These are phyloP conservation scores for Siphlonurus alternatus DNA, from an alignment of 2,888 invertebrate genomes.

Conservation along the genomic window DNA sequence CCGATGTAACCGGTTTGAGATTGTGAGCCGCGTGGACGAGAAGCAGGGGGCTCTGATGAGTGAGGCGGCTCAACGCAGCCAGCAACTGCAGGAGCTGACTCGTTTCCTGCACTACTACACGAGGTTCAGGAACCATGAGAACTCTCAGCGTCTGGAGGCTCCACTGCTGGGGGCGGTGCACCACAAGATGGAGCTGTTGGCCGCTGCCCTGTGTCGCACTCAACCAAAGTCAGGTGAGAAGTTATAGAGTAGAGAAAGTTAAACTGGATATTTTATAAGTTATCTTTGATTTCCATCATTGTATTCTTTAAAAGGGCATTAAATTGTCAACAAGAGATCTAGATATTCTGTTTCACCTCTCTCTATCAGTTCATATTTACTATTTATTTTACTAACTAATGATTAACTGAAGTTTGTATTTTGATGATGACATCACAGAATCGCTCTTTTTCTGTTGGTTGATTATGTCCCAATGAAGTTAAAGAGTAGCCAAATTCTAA, in stretches of 20 bases:
- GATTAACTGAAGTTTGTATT: too few relatives aligned
- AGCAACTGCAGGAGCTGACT: slow-evolving; percentile 41
- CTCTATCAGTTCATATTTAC: too few relatives aligned
- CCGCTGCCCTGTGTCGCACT: slow-evolving; percentile 30
- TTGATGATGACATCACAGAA: too few relatives aligned
- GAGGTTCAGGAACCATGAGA: slow-evolving; percentile 44
- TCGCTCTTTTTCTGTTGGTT: too few relatives aligned
- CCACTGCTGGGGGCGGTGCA: slow-evolving; percentile 37
- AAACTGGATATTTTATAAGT: slow-evolving; percentile 10
- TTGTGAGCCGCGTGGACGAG: slow-evolving; percentile 42
- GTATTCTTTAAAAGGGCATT: too few relatives aligned
- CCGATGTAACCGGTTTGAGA: slow-evolving; percentile 44
- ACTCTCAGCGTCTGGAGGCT: slow-evolving; percentile 43
- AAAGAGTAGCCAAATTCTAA: too few relatives aligned
- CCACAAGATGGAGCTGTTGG: slow-evolving; percentile 43
- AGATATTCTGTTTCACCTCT: too few relatives aligned
- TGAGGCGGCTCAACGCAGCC: slow-evolving; percentile 38
- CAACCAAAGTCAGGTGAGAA: neutral
- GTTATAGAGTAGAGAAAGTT: slow-evolving; percentile 1
- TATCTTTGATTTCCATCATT: too few relatives aligned
- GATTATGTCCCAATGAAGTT: too few relatives aligned
- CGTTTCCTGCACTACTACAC: slow-evolving; percentile 48
- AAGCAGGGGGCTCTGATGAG: slow-evolving; percentile 36
- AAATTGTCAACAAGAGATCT: too few relatives aligned
- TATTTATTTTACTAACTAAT: too few relatives aligned